Base-by-base conservation (phyloP, 2,113 vertebrate genomes). In the Agapornis roseicollis region DNA sequence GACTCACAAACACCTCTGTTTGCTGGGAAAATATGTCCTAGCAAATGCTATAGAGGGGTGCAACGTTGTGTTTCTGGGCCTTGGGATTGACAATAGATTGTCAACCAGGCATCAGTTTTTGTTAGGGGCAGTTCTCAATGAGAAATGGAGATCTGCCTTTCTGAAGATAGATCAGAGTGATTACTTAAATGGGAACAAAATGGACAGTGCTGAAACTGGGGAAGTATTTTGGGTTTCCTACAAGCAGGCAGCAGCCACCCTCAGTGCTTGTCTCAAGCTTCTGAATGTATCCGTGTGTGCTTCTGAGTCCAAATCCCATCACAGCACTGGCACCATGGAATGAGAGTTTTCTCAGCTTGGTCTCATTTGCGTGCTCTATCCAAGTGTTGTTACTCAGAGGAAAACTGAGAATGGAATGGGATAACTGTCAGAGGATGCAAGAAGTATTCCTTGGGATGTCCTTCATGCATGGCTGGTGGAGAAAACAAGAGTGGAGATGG, bases 301-400 rank as follows among this genome's bases (percentile, higher is more conserved):
- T 68, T 31, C 55, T 5, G 24, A 58, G 50, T 33, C 70, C 39
- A 33, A 15, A 35, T n/a, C 68, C 84, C 23, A 17, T n/a, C 31
- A 0, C 17, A 41, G 65, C 50, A 2, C 28, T 71, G 55, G 50
- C 19, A 11, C 10, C 19, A 0, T 2, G 27, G 29, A 17, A n/a
- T 37, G 55, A 10, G 49, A 53, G 14, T 22, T 78, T 60, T 37
- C 50, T 74, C 55, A 46, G n/a, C 60, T 42, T 44, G 37, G 8
- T 52, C 16, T 61, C 3, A 0, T 70, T 96, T 66, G 53, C 1
- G 2, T 27, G 39, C 69, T 73, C 27, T 55, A 0, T 41, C 55
- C 60, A 33, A 25, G 46, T 4, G 1, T 13, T 61, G 33, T 47
- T 55, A 49, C 68, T 78, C 19, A 25, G 47, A 79, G 31, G 8